Evolutionary conservation across 1,140 invertebrate genomes (phyloP), one percentile per base, ranked within the genome.

Genomic region (Brachionus rotundiformis): DNA sequence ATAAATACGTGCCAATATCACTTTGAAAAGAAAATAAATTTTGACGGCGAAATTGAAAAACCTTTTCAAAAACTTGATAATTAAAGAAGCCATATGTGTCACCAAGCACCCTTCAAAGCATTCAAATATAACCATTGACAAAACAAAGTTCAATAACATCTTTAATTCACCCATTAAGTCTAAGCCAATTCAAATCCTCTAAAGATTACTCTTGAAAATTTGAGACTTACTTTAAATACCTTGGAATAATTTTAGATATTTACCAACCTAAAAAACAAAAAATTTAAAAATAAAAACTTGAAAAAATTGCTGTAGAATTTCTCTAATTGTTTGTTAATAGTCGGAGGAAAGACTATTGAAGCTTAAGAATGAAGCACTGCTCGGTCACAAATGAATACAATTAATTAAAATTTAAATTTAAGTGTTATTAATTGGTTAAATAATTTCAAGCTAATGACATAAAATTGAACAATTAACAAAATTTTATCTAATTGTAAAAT

Each of bases 21-120:
- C 16, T 54, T 54, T 54, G 47, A 54, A 54, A 54, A 54, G 16
- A 54, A 54, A 54, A 54, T 19, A 54, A 54, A 54, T 54, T 54
- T 54, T 19, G 47, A 54, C 47, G 47, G 19, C 19, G 8, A 54
- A 54, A 54, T 54, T 54, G 47, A 54, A 54, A 54, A 25, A 54
- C 19, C 5, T 54, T 54, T 54, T 54, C 19, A 54, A 54, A 54
- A 19, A 4, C 23, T 54, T 54, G 47, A 54, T 54, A 54, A 54
- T 54, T 54, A 54, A 54, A 54, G 47, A 54, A 54, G n/a, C 47
- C 47, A 23, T 54, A 19, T 19, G 1, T 54, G n/a, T n/a, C 47
- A 54, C 8, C 5, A 7, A 23, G 47, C 5, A 19, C 19, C 23
- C 19, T 54, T 54, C 19, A 54, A 54, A 54, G 47, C 4, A 19